These are phyloP conservation scores for Psittacula echo DNA, from an alignment of 2,797 vertebrate species.

Conservation along the genomic window DNA sequence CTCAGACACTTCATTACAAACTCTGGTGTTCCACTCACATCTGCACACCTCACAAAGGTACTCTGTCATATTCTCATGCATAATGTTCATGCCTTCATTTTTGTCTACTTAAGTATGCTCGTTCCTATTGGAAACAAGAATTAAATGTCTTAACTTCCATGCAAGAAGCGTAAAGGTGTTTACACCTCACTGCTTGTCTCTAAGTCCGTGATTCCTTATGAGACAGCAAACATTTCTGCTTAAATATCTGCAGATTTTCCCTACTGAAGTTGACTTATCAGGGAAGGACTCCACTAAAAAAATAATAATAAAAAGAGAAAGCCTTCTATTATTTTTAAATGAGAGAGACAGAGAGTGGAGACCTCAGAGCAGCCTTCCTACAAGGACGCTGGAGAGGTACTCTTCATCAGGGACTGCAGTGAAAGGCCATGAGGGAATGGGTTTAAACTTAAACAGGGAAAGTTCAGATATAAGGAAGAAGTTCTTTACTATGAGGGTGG, in stretches of 20 bases:
- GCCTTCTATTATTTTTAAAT: neutral
- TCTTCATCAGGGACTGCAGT: neutral
- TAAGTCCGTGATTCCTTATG: neutral
- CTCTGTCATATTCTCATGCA: neutral
- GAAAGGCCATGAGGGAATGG: neutral
- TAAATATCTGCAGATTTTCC: neutral
- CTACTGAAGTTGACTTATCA: neutral
- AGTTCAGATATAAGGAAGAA: neutral
- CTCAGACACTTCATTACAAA: neutral
- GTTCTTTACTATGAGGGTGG: neutral
- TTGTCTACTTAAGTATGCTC: neutral
- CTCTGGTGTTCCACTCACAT: neutral
- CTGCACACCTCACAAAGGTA: neutral
- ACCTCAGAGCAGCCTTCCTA: neutral
- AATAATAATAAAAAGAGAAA: neutral
- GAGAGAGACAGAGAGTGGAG: neutral
- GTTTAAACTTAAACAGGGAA: neutral
- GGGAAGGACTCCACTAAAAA: neutral
- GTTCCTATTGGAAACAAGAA: neutral
- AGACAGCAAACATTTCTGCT: neutral
- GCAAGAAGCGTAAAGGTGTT: neutral
- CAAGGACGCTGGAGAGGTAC: neutral
- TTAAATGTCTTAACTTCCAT: neutral
- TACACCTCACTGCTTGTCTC: neutral
- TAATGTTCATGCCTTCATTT: neutral